phyloP scores from a whole-genome alignment of 2,888 invertebrate species.

The Ormyrus pomaceus region DNA sequence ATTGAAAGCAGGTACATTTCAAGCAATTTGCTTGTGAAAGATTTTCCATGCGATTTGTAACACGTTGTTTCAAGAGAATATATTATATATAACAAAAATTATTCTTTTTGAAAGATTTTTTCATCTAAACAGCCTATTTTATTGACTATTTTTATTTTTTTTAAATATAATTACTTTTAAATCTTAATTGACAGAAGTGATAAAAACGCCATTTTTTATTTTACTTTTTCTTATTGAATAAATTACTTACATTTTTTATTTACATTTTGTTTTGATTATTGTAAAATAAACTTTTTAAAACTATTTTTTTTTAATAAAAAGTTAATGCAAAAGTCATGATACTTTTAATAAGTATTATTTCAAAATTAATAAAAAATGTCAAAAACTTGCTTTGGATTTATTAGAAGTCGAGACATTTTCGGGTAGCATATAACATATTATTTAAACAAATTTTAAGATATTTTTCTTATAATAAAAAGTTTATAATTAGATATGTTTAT shows the following conservation, averaged over 20 bases:
- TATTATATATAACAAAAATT: conserved; percentile 50
- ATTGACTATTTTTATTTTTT: not conserved
- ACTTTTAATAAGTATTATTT: not conserved
- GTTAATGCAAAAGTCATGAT: too few relatives aligned
- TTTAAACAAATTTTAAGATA: conserved; percentile 34
- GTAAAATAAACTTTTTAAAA: too few relatives aligned
- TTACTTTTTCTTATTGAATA: too few relatives aligned
- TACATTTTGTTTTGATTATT: too few relatives aligned
- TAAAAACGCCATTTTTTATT: too few relatives aligned
- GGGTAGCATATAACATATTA: conserved; percentile 3
- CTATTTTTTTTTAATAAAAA: too few relatives aligned
- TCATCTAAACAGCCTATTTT: too few relatives aligned
- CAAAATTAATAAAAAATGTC: conserved; percentile 12
- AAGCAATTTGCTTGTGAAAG: conserved; percentile 45
- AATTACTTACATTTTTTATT: too few relatives aligned
- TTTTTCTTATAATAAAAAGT: conserved; percentile 14
- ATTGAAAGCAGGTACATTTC: conserved; percentile 4
- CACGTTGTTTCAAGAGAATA: conserved; percentile 53
- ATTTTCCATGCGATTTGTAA: conserved; percentile 54
- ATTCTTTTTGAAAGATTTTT: too few relatives aligned
- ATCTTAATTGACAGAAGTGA: too few relatives aligned
- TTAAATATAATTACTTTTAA: too few relatives aligned
- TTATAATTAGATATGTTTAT: conserved; percentile 1
- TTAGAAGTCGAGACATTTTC: conserved; percentile 3
- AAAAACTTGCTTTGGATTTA: conserved; percentile 28